phyloP scores from a whole-genome alignment of 2,113 vertebrate species.

The Trematocara nigrifrons region DNA sequence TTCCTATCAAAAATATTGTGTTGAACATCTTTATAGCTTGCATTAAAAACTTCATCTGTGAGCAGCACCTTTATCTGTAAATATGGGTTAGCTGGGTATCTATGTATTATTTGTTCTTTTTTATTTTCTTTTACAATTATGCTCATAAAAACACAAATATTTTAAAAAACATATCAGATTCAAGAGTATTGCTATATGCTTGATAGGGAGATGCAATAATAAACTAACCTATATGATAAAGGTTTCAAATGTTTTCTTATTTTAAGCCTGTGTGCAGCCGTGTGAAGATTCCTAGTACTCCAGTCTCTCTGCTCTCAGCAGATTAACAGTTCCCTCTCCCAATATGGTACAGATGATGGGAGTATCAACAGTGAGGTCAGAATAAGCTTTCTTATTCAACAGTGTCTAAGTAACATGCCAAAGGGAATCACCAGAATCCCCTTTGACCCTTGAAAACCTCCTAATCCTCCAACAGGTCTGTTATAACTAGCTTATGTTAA shows the following conservation, averaged over 20 bases:
- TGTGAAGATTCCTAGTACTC: not conserved
- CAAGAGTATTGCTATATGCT: not conserved
- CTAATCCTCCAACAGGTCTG: not conserved
- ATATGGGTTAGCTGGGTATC: not conserved
- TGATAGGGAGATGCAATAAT: not conserved
- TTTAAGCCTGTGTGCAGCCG: not conserved
- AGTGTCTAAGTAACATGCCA: not conserved
- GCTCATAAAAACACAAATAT: not conserved
- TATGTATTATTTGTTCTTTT: not conserved
- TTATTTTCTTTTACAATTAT: not conserved
- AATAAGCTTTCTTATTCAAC: conserved; percentile 26
- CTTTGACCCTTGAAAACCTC: not conserved
- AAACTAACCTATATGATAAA: not conserved
- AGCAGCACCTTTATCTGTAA: not conserved
- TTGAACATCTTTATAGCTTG: not conserved
- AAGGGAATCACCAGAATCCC: not conserved
- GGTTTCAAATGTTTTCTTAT: not conserved
- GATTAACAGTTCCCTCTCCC: conserved; percentile 21
- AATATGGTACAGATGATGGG: not conserved
- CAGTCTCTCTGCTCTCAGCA: conserved; percentile 19
- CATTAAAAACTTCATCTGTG: not conserved
- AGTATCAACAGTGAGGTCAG: not conserved
- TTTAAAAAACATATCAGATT: not conserved
- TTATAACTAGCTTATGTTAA: not conserved
- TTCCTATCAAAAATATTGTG: not conserved